phyloP scores from a whole-genome alignment of 2,888 invertebrate genomes.

The Ischnus inquisitorius region DNA sequence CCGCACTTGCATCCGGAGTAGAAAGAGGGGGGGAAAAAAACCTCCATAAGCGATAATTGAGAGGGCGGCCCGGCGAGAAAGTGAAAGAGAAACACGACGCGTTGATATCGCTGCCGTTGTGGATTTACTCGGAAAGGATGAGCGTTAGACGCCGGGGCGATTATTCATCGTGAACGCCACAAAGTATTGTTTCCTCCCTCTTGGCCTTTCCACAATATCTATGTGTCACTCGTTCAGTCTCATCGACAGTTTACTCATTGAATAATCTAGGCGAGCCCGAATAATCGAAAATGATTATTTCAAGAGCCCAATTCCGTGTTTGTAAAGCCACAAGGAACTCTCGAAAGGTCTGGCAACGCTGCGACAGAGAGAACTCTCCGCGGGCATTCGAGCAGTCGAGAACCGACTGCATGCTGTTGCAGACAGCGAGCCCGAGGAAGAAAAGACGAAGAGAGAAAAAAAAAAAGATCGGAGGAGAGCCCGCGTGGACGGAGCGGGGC shows the following conservation, averaged over 20 bases:
- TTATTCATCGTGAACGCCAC: slow-evolving; percentile 42
- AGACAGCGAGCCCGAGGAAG: slow-evolving; percentile 43
- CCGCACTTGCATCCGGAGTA: slow-evolving; percentile 27
- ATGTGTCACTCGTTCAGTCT: slow-evolving; percentile 50
- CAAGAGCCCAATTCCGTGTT: slow-evolving; percentile 7
- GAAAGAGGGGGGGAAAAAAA: slow-evolving; percentile 52
- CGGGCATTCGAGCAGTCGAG: slow-evolving; percentile 54
- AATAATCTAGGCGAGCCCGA: background rate
- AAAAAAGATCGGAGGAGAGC: slow-evolving; percentile 11
- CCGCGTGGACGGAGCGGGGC: slow-evolving; percentile 5
- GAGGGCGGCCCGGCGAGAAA: slow-evolving; percentile 48
- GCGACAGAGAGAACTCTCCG: slow-evolving; percentile 65
- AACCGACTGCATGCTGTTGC: slow-evolving; percentile 65
- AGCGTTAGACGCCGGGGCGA: slow-evolving; percentile 62
- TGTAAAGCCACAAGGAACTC: background rate
- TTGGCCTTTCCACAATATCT: slow-evolving; percentile 27
- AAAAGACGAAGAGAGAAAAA: slow-evolving; percentile 31
- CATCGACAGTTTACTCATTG: background rate
- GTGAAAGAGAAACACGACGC: slow-evolving; percentile 52
- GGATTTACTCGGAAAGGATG: slow-evolving; percentile 57
- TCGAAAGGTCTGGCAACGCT: slow-evolving; percentile 70
- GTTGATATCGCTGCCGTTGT: slow-evolving; percentile 30
- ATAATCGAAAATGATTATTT: slow-evolving; percentile 47
- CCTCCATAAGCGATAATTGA: slow-evolving; percentile 68
- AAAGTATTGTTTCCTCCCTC: slow-evolving; percentile 31